Evolutionary conservation across 2,113 vertebrate species (phyloP), one percentile per base, ranked within the genome.

Genomic region (Dipodomys ordii): DNA sequence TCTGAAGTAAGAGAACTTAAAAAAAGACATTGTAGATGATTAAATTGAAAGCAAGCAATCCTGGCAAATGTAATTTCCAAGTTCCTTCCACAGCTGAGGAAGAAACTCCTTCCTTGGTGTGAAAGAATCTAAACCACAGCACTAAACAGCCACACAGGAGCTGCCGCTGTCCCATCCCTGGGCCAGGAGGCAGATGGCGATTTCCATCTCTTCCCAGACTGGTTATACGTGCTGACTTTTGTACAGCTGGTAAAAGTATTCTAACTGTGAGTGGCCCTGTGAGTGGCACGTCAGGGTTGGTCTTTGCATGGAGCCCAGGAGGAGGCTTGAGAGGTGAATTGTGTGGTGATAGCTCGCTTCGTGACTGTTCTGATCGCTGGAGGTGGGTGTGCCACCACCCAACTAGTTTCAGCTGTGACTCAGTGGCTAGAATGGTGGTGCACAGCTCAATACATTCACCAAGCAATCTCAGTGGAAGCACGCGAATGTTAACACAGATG

Each of bases 131-230:
- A 85, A 49, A 78, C 7, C 1, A 44, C 83, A 39, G 1, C 49
- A 86, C 8, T n/a, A 6, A 23, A 16, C 9, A 35, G 22, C 25
- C 7, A 64, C 32, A 20, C 0, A 7, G 46, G 2, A 6, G 2
- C 53, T 28, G 44, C 22, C 6, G 12, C 10, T n/a, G 44, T 13
- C 10, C 15, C 23, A 73, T 64, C n/a, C 2, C 60, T 10, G 32
- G 18, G 3, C 7, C 22, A 23, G 32, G 20, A 73, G 3, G 28
- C 0, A 18, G 2, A 57, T 13, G 3, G 53, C 0, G 53, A 16
- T 16, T 20, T 3, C 13, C 23, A 19, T 20, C 10, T 28, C 8
- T 23, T 57, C 19, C 67, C 11, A 2, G 18, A 8, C 11, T 4
- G n/a, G 20, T 18, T 18, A 12, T 4, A 32, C 73, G 68, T 71